Percentiles rank a stretch among this genome's conserved stretches.
Evolutionary conservation across 2,888 invertebrate species (phyloP).

Genomic region (Leptinotarsa haldemani): DNA sequence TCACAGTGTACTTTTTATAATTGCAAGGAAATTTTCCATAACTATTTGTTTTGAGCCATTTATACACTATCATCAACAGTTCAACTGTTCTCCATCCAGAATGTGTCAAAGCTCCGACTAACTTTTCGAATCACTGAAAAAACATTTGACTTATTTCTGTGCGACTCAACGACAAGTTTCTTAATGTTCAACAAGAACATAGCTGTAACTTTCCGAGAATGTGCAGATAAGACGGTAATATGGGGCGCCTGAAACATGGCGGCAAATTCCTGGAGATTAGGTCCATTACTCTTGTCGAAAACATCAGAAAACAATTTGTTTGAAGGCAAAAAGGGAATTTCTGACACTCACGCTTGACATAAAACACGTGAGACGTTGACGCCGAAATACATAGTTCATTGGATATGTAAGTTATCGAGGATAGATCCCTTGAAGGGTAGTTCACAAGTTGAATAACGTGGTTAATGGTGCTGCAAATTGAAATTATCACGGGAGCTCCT

Average conservation of each 20-base stretch:
- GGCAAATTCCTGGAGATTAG: constrained; percentile 39
- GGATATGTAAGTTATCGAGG: neutral
- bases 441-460: too few species aligned
- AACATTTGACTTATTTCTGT: neutral
- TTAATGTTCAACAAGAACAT: constrained; percentile 7
- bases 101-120: too few species aligned
- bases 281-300: constrained; percentile 43
- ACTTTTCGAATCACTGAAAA: neutral
- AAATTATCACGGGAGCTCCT: too few species aligned
- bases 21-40: too few species aligned
- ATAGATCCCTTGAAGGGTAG: too few species aligned
- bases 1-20: too few species aligned
- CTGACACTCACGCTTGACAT: constrained; percentile 34
- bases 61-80: too few species aligned
- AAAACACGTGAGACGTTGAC: constrained; percentile 39
- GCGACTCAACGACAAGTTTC: neutral
- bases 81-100: too few species aligned
- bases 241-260: constrained; percentile 28
- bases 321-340: constrained; percentile 47
- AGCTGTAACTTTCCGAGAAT: constrained; percentile 18
- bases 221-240: constrained; percentile 28
- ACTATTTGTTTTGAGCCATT: too few species aligned
- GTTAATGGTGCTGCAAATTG: too few species aligned
- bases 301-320: constrained; percentile 51
- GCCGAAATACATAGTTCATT: constrained; percentile 19